Evolutionary conservation across 2,797 vertebrate genomes (phyloP), one percentile per base, ranked within the genome.

Genomic region (Lerista edwardsae): DNA sequence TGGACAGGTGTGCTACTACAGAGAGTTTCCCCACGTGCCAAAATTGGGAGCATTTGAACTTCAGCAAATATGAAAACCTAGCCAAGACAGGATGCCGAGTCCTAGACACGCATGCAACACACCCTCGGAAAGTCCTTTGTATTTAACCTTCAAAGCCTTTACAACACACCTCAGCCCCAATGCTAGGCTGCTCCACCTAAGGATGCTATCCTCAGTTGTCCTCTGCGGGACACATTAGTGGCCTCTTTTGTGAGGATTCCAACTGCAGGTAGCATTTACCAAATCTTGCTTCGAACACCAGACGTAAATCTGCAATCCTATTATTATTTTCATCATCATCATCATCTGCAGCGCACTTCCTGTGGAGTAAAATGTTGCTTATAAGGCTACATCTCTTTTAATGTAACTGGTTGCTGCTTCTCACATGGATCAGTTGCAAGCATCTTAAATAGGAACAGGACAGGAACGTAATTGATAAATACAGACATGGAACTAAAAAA

Each of bases 111-210:
- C n/a, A 71, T 14, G 14, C 39, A 73, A 41, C 71, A 74, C 61
- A 79, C 25, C 71, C 78, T 73, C 47, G 80, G 34, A 29, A 23
- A 27, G 62, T 12, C 29, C n/a, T 80, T 59, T 67, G 62, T 39
- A 68, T 76, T 67, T 59, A 75, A 80, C 25, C 68, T 84, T 79
- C 51, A 61, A 80, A 85, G 72, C 23, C 55, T 80, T 85, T 59
- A 59, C 62, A 69, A 85, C 29, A 23, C 25, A 11, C 29, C 51
- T 85, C 78, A 21, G 11, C 64, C 25, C n/a, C 65, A 80, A 27
- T 41, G 41, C 59, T 23, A 14, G 36, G 51, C 8, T 72, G 47
- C 84, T 41, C 77, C 84, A 68, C 61, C 71, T 44, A 75, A 80
- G 29, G 78, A 80, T 4, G 11, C 71, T 61, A 68, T 82, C 68